phyloP scores from a whole-genome alignment of 2,113 vertebrate genomes.

The Phaethon lepturus region DNA sequence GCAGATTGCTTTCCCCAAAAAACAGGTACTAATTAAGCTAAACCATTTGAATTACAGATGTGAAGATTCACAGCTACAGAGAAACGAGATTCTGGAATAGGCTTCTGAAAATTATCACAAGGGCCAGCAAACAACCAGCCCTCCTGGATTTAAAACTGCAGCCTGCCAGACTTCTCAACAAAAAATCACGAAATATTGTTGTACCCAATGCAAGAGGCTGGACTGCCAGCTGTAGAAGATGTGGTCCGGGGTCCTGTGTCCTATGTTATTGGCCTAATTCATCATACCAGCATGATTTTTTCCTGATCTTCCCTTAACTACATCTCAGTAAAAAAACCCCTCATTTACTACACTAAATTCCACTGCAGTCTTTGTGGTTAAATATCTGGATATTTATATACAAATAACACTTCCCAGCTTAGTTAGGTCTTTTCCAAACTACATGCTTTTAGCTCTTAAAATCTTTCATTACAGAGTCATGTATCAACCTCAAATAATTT shows the following conservation, averaged over 20 bases:
- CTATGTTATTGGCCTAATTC: background rate
- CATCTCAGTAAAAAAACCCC: rapidly evolving
- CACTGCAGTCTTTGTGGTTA: background rate
- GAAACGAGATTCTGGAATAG: background rate
- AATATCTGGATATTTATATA: background rate
- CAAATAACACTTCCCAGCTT: background rate
- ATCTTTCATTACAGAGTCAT: background rate
- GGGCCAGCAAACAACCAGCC: background rate
- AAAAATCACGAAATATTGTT: background rate
- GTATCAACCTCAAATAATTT: background rate
- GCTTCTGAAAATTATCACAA: background rate
- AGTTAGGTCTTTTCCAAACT: background rate
- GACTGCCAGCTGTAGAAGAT: background rate
- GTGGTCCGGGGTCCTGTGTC: rapidly evolving
- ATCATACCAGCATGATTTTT: background rate
- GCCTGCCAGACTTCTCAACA: background rate
- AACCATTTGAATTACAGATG: background rate
- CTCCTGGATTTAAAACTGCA: background rate
- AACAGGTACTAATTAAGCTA: background rate
- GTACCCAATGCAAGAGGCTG: background rate
- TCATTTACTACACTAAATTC: background rate
- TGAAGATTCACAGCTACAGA: background rate
- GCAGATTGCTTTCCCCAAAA: background rate
- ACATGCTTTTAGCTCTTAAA: background rate
- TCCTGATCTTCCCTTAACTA: background rate